Conservation (phyloP, 2,113 vertebrate genomes). For the Chelonoidis abingdonii region DNA sequence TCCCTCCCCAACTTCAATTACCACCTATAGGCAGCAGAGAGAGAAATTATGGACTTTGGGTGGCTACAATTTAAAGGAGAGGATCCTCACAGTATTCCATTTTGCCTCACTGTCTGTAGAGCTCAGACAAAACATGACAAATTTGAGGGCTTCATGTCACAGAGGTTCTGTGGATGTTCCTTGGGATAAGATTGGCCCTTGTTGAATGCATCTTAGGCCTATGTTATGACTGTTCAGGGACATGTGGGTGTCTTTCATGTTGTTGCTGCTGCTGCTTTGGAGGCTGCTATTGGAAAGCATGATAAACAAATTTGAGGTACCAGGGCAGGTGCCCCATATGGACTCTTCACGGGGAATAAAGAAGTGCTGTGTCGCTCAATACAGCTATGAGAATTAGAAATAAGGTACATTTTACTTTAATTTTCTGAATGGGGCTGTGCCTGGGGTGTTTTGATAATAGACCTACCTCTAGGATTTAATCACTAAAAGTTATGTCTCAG, state of each 20-base stretch:
- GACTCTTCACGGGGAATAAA: not conserved
- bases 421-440: not conserved
- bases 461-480: not conserved
- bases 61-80: not conserved
- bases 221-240: not conserved
- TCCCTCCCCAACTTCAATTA: not conserved
- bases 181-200: not conserved
- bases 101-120: not conserved
- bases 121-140: not conserved
- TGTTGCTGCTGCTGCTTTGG: not conserved
- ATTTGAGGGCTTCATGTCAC: not conserved
- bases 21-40: not conserved
- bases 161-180: not conserved
- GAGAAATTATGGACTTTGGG: not conserved
- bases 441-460: not conserved
- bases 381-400: not conserved
- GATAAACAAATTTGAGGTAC: not conserved
- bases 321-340: not conserved
- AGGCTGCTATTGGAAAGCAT: not conserved
- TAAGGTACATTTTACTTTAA: not conserved
- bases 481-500: not conserved
- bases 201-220: not conserved
- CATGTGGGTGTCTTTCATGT: not conserved
- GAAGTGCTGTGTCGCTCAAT: constrained; percentile 6
- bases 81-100: not conserved